Percentiles rank a stretch among this genome's conserved stretches.
phyloP scores from a whole-genome alignment of 2,113 vertebrate genomes.

The Chaenogobius annularis region DNA sequence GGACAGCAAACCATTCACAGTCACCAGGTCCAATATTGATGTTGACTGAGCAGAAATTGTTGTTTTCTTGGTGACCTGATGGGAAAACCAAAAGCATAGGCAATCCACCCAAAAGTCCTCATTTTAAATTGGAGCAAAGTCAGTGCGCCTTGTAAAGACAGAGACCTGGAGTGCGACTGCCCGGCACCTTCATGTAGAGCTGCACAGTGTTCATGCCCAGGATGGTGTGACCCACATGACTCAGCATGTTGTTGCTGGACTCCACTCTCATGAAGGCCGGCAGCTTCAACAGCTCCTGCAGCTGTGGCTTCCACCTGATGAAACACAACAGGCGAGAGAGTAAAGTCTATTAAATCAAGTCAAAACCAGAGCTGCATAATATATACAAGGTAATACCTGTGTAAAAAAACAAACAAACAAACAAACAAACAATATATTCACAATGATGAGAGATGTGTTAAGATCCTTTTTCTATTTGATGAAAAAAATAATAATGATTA shows the following conservation, averaged over 20 bases:
- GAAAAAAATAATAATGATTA: too few relatives aligned
- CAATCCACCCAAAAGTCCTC: background rate
- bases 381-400: background rate
- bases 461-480: background rate
- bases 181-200: conserved; percentile 95
- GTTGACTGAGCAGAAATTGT: conserved; percentile 93
- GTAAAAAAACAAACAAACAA: background rate
- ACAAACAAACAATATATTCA: background rate
- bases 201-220: conserved; percentile 96
- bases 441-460: background rate
- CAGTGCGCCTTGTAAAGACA: background rate
- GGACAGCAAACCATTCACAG: conserved; percentile 93
- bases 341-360: background rate
- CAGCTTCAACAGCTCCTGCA: conserved; percentile 92
- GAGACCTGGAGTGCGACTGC: conserved; percentile 89
- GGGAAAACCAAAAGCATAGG: background rate
- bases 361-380: background rate
- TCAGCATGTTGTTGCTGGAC: conserved; percentile 92
- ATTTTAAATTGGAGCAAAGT: background rate
- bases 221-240: conserved; percentile 92
- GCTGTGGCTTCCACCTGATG: conserved; percentile 88
- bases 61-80: conserved; percentile 92
- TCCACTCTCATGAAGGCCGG: conserved; percentile 94
- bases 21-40: conserved; percentile 92
- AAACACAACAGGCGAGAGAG: conserved; percentile 6